Percentiles rank a stretch among this genome's conserved stretches.
phyloP scores from a whole-genome alignment of 2,113 vertebrate genomes.

The Gallinago paraguaiae region DNA sequence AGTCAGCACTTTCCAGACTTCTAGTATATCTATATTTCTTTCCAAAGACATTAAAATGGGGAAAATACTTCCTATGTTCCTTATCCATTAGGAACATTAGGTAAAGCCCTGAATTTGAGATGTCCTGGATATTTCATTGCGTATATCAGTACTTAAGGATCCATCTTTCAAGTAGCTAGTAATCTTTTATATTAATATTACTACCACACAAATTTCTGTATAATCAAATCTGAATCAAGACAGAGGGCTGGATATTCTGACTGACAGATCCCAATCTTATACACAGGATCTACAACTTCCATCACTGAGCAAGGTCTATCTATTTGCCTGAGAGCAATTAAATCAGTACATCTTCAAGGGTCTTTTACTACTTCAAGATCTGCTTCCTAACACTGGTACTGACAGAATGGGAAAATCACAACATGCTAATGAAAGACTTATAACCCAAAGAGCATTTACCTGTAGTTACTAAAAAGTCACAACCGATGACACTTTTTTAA shows the following conservation, averaged over 20 bases:
- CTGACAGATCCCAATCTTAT: not conserved
- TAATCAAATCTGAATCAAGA: slow-evolving; percentile 46
- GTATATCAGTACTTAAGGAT: not conserved
- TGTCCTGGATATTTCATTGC: not conserved
- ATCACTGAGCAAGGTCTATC: not conserved
- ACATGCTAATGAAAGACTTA: not conserved
- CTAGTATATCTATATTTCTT: not conserved
- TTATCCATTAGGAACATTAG: not conserved
- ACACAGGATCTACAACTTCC: not conserved
- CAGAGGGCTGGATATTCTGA: not conserved
- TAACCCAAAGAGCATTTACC: not conserved
- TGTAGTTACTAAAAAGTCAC: not conserved
- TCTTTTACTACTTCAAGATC: not conserved
- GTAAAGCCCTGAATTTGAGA: not conserved
- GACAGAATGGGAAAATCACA: not conserved
- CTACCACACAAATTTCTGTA: not conserved
- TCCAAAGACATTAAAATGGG: not conserved
- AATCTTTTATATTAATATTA: not conserved
- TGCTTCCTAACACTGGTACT: not conserved
- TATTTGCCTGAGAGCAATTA: not conserved
- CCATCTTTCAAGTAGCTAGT: not conserved
- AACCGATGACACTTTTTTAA: not conserved
- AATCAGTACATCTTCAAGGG: not conserved
- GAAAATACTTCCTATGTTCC: not conserved
- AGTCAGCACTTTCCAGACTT: not conserved